Percentiles rank a stretch among this genome's conserved stretches.
phyloP scores from a whole-genome alignment of 2,888 invertebrate genomes.

The Lacanobia oleracea region DNA sequence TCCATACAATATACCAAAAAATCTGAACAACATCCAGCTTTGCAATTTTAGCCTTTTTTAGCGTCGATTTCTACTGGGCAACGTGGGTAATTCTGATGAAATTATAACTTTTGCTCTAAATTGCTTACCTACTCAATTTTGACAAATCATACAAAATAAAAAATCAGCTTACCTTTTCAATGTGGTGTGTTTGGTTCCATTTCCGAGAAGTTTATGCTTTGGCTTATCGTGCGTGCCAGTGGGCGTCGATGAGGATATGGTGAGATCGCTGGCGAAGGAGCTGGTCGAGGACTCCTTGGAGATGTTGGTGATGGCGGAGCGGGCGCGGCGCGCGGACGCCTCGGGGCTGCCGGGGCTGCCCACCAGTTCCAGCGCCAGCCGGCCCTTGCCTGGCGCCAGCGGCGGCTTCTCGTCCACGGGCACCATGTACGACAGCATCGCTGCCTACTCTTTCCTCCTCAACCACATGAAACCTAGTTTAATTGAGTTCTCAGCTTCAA shows the following conservation, averaged over 20 bases:
- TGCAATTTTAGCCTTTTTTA: too few species aligned
- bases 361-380: slow-evolving; percentile 88
- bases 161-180: slow-evolving; percentile 92
- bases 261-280: slow-evolving; percentile 92
- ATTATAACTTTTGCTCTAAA: not conserved
- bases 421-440: slow-evolving; percentile 95
- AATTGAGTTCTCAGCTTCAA: slow-evolving; percentile 56
- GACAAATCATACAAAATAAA: not conserved
- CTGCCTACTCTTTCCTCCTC: slow-evolving; percentile 67
- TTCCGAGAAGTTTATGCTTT: slow-evolving; percentile 92
- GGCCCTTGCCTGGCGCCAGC: slow-evolving; percentile 89
- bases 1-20: too few species aligned
- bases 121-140: not conserved
- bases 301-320: slow-evolving; percentile 77
- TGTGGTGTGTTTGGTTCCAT: slow-evolving; percentile 93
- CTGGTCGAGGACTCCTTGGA: slow-evolving; percentile 93
- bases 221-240: slow-evolving; percentile 92
- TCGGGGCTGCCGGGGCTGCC: slow-evolving; percentile 83
- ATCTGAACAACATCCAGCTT: too few species aligned
- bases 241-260: slow-evolving; percentile 91
- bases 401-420: slow-evolving; percentile 95
- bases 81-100: not conserved
- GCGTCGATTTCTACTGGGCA: too few species aligned
- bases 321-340: slow-evolving; percentile 76
- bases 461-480: slow-evolving; percentile 59